These are phyloP conservation scores for Hydractinia symbiolongicarpus DNA, from an alignment of 30 jellyfish, hydroid and myxozoan species.

Conservation along the genomic window DNA sequence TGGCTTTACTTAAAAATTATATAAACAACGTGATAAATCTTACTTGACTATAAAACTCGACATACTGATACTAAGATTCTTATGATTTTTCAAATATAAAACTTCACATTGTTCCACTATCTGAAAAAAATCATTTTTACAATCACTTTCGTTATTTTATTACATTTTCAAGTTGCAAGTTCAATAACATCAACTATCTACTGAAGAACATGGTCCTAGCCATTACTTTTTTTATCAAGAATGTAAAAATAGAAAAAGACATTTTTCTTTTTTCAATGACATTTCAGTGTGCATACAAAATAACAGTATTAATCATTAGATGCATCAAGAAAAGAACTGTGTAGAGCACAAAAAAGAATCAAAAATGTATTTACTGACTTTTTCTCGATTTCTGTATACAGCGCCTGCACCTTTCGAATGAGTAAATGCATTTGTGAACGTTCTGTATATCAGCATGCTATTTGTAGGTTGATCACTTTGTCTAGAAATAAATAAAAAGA, in stretches of 20 bases:
- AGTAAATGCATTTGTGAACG: conserved; percentile 48
- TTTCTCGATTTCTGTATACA: conserved; percentile 21
- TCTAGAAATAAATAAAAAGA: conserved; percentile 25
- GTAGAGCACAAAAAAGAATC: too few relatives aligned
- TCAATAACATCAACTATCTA: too few relatives aligned
- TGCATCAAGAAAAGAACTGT: too few relatives aligned
- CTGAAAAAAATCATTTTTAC: conserved; percentile 16
- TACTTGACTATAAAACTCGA: conserved; percentile 10
- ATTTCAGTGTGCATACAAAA: too few relatives aligned
- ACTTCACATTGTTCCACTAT: conserved; percentile 40
- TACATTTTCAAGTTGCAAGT: too few relatives aligned
- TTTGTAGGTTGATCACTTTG: conserved; percentile 26
- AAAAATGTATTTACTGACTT: conserved; percentile 21
- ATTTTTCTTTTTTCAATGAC: too few relatives aligned
- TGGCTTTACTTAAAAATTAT: background rate
- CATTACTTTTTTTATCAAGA: too few relatives aligned
- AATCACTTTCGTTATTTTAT: too few relatives aligned
- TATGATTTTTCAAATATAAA: conserved; percentile 36
- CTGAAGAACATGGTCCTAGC: too few relatives aligned
- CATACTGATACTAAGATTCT: conserved; percentile 27
- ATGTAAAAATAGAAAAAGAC: too few relatives aligned
- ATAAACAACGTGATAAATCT: background rate
- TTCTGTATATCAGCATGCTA: conserved; percentile 57
- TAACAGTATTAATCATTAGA: too few relatives aligned
- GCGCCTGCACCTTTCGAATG: conserved; percentile 6